A percentile compares a stretch with the other conserved stretches of the same genome.
These are phyloP conservation scores for Drosophila affinis DNA, from an alignment of 2,888 invertebrate genomes.

Conservation along the genomic window DNA sequence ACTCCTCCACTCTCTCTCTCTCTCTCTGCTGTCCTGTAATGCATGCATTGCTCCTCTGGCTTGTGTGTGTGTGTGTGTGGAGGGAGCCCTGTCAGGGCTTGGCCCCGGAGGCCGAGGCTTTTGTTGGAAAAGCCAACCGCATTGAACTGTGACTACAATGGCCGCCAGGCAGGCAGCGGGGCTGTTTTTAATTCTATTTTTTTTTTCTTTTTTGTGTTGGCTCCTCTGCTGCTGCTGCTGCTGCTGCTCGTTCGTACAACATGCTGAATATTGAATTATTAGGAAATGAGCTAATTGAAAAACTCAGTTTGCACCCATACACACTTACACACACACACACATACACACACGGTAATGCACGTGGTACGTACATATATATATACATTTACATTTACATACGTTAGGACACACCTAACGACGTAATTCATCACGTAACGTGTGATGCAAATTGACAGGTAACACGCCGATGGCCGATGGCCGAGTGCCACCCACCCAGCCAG, in stretches of 20 bases:
- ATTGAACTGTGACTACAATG: slow-evolving; percentile 41
- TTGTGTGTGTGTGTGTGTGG: not conserved
- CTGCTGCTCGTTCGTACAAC: slow-evolving; percentile 4
- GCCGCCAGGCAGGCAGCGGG: not conserved
- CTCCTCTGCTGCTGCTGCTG: not conserved
- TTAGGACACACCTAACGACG: slow-evolving; percentile 30
- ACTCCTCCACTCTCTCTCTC: not conserved
- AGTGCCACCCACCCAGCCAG: not conserved
- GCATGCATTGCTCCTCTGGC: no score
- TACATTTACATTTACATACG: not conserved
- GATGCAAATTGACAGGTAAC: slow-evolving; percentile 49
- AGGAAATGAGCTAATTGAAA: slow-evolving; percentile 65
- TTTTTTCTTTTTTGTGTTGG: not conserved
- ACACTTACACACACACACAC: not conserved
- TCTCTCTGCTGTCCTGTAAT: not conserved
- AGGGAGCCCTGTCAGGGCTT: not conserved
- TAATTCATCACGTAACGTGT: slow-evolving; percentile 50
- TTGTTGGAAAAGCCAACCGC: slow-evolving; percentile 52
- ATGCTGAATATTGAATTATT: slow-evolving; percentile 57
- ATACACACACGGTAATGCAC: not conserved
- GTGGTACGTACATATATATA: not conserved
- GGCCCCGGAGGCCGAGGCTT: slow-evolving; percentile 20
- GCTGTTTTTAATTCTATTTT: not conserved
- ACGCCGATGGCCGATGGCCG: slow-evolving; percentile 13
- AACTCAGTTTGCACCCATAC: slow-evolving; percentile 45